Evolutionary conservation across 2,888 invertebrate genomes (phyloP).

Genomic region (Lucinisca nassula): DNA sequence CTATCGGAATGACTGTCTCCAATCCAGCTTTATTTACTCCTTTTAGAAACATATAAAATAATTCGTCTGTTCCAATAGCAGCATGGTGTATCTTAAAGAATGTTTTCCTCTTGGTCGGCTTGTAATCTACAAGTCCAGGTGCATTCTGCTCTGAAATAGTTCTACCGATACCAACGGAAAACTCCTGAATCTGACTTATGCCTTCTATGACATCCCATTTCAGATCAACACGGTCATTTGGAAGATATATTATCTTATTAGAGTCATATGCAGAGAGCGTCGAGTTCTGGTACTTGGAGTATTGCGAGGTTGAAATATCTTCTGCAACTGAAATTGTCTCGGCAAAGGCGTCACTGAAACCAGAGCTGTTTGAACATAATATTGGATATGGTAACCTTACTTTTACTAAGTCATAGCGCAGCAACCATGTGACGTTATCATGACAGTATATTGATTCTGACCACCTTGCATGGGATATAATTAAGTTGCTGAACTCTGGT

Average conservation of each 20-base stretch:
- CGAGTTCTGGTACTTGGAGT: background rate
- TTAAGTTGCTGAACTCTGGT: conserved; percentile 63
- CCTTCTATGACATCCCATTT: conserved; percentile 56
- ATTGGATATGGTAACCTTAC: background rate
- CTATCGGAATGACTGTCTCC: conserved; percentile 36
- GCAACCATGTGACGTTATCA: conserved; percentile 48
- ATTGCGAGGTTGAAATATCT: background rate
- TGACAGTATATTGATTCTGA: conserved; percentile 61
- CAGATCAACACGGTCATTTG: conserved; percentile 63
- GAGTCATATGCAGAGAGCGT: background rate
- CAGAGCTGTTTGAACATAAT: background rate
- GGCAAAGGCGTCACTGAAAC: background rate
- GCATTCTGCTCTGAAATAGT: conserved; percentile 8
- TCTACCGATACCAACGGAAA: conserved; percentile 66
- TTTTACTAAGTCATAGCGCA: conserved; percentile 56
- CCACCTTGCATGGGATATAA: conserved; percentile 53
- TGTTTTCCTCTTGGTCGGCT: conserved; percentile 9
- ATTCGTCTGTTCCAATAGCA: conserved; percentile 52
- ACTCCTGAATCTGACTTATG: conserved; percentile 66
- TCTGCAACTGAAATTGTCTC: background rate
- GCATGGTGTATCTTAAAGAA: conserved; percentile 42
- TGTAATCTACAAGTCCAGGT: conserved; percentile 57
- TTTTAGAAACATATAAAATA: conserved; percentile 64
- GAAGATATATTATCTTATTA: conserved; percentile 51
- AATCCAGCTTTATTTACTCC: conserved; percentile 66